Conservation (phyloP, 2,888 invertebrate genomes). For the Eristalis intricaria region DNA sequence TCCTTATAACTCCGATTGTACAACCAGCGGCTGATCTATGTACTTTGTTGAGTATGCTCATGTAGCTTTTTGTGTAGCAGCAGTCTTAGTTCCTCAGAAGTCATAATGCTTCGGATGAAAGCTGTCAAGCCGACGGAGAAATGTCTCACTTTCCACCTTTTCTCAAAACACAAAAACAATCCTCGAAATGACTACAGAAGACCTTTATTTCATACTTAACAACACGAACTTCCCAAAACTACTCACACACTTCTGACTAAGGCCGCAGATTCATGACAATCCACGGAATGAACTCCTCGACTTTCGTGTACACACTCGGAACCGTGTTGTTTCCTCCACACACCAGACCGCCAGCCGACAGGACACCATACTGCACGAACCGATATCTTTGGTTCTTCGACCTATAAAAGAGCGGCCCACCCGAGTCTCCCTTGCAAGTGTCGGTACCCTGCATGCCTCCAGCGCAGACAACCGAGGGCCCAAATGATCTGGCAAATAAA, state of each 20-base stretch:
- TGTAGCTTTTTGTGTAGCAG: no score
- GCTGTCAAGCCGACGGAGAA: no score
- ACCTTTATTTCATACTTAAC: not conserved
- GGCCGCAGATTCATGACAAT: constrained; percentile 44
- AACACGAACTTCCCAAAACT: not conserved
- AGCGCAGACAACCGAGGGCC: constrained; percentile 37
- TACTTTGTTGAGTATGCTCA: no score
- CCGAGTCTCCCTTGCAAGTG: constrained; percentile 51
- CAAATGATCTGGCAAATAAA: constrained; percentile 30
- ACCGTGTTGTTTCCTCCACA: constrained; percentile 49
- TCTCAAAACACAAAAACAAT: not conserved
- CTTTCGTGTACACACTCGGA: constrained; percentile 59
- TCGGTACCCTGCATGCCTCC: constrained; percentile 24
- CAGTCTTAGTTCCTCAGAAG: no score
- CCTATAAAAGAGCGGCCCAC: constrained; percentile 50
- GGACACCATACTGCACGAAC: constrained; percentile 47
- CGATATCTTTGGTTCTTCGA: not conserved
- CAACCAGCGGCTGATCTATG: no score
- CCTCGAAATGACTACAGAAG: not conserved
- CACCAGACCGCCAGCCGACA: constrained; percentile 27
- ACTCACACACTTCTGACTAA: not conserved
- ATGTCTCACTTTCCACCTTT: no score
- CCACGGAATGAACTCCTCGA: constrained; percentile 56
- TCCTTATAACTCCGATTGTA: no score
- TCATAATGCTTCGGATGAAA: no score